These are phyloP conservation scores for Cryptocephalus moraei DNA, from an alignment of 2,888 invertebrate species.

Conservation along the genomic window DNA sequence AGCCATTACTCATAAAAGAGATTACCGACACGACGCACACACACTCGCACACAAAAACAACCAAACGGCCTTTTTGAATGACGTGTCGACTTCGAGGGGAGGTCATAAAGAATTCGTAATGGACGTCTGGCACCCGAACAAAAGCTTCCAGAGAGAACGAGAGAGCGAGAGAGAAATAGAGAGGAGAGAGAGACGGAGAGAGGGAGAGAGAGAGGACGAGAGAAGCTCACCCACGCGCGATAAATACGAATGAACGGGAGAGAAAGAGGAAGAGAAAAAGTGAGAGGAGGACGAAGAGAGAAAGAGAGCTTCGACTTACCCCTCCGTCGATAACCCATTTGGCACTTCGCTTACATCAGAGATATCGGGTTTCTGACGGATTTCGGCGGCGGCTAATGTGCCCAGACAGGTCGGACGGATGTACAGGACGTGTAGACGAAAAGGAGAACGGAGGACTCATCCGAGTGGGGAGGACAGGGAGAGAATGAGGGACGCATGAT, in stretches of 20 bases:
- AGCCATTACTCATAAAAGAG: too few species aligned
- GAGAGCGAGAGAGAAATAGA: conserved; percentile 5
- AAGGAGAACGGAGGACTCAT: too few species aligned
- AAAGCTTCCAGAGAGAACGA: conserved; percentile 8
- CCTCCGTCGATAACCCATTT: not conserved
- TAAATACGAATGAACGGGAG: conserved; percentile 1
- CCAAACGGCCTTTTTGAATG: conserved; percentile 4
- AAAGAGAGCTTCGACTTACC: not conserved
- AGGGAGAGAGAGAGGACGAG: not conserved
- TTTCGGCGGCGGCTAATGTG: too few species aligned
- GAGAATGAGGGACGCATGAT: conserved; percentile 1
- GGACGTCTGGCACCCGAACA: conserved; percentile 24
- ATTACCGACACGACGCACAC: too few species aligned
- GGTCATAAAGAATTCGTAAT: conserved; percentile 37
- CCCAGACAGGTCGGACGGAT: too few species aligned
- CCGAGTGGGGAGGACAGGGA: conserved; percentile 2
- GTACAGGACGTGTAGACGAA: too few species aligned
- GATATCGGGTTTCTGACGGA: too few species aligned
- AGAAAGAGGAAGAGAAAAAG: conserved; percentile 1
- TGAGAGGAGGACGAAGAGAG: not conserved
- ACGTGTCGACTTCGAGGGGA: conserved; percentile 25
- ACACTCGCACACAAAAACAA: not conserved
- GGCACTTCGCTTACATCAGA: too few species aligned
- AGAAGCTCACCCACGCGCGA: not conserved
- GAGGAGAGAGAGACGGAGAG: conserved; percentile 4